Conservation (phyloP, 2,888 invertebrate species). For the Dolomedes plantarius region DNA sequence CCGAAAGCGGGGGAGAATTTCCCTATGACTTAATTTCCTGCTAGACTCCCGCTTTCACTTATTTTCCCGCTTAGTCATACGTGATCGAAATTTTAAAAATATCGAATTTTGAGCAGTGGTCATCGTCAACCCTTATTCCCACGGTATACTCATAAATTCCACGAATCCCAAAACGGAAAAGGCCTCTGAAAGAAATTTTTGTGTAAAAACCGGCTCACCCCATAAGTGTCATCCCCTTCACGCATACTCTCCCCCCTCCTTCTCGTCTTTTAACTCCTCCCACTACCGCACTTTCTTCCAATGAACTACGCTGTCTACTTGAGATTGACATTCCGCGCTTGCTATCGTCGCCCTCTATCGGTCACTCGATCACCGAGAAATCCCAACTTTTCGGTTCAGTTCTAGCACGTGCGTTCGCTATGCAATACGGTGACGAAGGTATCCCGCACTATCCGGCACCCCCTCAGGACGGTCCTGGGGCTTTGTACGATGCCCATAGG, state of each 20-base stretch:
- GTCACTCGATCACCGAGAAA: slow-evolving; percentile 3
- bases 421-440: slow-evolving; percentile 93
- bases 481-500: slow-evolving; percentile 84
- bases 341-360: slow-evolving; percentile 57
- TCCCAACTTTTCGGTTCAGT: background rate
- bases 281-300: background rate
- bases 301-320: background rate
- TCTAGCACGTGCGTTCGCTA: slow-evolving; percentile 70
- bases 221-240: background rate
- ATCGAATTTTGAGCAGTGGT: too few species aligned
- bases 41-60: too few species aligned
- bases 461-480: slow-evolving; percentile 83
- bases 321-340: background rate
- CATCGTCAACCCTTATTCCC: too few species aligned
- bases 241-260: background rate
- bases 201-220: too few species aligned
- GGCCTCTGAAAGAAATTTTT: too few species aligned
- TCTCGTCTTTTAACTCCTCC: background rate
- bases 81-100: too few species aligned
- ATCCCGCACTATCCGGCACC: slow-evolving; percentile 87
- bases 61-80: too few species aligned
- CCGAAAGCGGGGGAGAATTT: too few species aligned
- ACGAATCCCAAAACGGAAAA: too few species aligned
- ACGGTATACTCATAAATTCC: too few species aligned
- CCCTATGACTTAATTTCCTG: too few species aligned